Base-by-base conservation (phyloP, 2,888 invertebrate species). In the Amblyjoppa proteus region DNA sequence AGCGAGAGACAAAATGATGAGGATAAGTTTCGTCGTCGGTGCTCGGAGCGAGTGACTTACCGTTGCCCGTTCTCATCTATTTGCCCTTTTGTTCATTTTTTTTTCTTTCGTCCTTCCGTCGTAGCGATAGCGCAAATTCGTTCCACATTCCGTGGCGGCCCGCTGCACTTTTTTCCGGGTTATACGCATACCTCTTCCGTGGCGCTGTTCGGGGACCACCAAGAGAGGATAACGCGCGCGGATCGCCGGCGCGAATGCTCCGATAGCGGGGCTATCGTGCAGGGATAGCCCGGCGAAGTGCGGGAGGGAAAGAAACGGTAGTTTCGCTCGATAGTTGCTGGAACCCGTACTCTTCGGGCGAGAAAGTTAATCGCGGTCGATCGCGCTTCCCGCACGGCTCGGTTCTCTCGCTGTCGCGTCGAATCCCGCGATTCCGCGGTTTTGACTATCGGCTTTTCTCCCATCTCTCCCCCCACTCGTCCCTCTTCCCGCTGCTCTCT, bases 131-230 rank as follows among this genome's bases (percentile, higher is more conserved):
- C 70, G 84, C 83, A 85, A 87, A 88, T 88, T 87, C 76, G 86
- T 86, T 86, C 84, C 86, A 88, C 88, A 88, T 88, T 88, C 86
- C 77, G 86, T 71, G 74, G 68, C 79, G 69, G 74, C 34, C 71
- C 81, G 79, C 45, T 64, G 61, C 75, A 78, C 77, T 80, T 70
- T 70, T 73, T 66, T 61, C 58, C 53, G 61, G 75, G 70, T 82
- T 64, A 56, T 56, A 66, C 66, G 71, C 31, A 69, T 66, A 58
- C 45, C 58, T 79, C 66, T 74, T 74, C 56, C 77, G 70, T 58
- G 58, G 64, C 69, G 75, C 81, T 84, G 71, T 25, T 66, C 51
- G 58, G 58, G 11, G 64, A 51, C 66, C 66, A 51, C 51, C 64
- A 75, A 31, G 49, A 20, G 51, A 66, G 51, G 76, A 34, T 64